Percentiles rank a stretch among this genome's conserved stretches.
Evolutionary conservation across 2,888 invertebrate species (phyloP).

Genomic region (Macrophya annulata): DNA sequence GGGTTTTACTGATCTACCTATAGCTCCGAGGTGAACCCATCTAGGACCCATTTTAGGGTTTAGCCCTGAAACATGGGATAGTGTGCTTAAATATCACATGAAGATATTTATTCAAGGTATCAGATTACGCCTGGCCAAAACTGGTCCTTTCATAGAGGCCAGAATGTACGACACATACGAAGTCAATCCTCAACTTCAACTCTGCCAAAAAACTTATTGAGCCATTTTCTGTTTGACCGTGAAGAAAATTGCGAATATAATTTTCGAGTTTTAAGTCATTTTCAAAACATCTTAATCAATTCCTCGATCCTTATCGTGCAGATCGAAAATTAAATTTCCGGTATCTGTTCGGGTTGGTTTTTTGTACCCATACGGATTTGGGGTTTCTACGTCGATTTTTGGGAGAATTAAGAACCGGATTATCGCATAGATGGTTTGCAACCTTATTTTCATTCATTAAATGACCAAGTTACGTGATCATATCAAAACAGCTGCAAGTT

Average conservation of each 20-base stretch:
- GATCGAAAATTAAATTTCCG: no score
- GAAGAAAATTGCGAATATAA: not conserved
- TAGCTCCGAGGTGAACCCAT: not conserved
- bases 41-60: not conserved
- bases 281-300: not conserved
- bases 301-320: no score
- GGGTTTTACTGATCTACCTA: constrained; percentile 9
- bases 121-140: constrained; percentile 4
- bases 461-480: constrained; percentile 21
- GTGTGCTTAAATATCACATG: constrained; percentile 20
- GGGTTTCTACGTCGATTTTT: not conserved
- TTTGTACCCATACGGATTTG: not conserved
- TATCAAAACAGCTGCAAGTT: constrained; percentile 40
- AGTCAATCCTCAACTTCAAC: not conserved
- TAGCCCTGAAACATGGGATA: not conserved
- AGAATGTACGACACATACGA: not conserved
- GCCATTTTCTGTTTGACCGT: not conserved
- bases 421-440: not conserved
- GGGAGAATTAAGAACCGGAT: not conserved
- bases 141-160: not conserved
- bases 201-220: constrained; percentile 18
- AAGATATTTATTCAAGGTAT: constrained; percentile 27
- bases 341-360: not conserved
- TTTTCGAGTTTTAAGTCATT: not conserved
- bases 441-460: constrained; percentile 43